Conservation (phyloP, 2,888 invertebrate genomes). For the Buathra laborator region DNA sequence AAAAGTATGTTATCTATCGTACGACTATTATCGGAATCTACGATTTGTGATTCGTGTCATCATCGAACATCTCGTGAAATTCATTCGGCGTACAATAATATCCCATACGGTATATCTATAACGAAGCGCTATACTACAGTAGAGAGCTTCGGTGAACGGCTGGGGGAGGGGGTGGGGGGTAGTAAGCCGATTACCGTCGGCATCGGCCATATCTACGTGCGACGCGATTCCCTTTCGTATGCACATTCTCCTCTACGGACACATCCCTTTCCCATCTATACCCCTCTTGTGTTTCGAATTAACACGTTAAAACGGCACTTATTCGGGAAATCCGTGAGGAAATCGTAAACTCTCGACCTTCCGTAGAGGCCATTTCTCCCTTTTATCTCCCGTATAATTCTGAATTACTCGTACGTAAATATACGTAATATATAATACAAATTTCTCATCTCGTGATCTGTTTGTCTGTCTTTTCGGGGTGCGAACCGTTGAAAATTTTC, state of each 20-base stretch:
- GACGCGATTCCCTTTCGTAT: slow-evolving; percentile 53
- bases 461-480: not conserved
- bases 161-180: slow-evolving; percentile 1
- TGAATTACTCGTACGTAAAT: not conserved
- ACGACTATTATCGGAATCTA: not conserved
- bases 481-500: slow-evolving; percentile 4
- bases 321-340: slow-evolving; percentile 31
- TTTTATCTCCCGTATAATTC: not conserved
- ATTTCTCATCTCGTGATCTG: not conserved
- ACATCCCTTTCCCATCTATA: not conserved
- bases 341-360: not conserved
- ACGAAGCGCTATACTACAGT: slow-evolving; percentile 11
- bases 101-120: not conserved
- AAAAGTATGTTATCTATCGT: too few species aligned
- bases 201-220: slow-evolving; percentile 62
- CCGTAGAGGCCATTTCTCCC: not conserved
- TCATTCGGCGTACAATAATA: not conserved
- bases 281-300: slow-evolving; percentile 52
- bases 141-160: not conserved
- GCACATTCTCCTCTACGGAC: not conserved
- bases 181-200: slow-evolving; percentile 66
- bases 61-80: not conserved
- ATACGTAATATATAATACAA: not conserved
- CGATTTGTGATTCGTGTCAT: not conserved
- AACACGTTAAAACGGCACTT: slow-evolving; percentile 66